Evolutionary conservation across 2,113 vertebrate species (phyloP).

Genomic region (Oryzias melastigma): DNA sequence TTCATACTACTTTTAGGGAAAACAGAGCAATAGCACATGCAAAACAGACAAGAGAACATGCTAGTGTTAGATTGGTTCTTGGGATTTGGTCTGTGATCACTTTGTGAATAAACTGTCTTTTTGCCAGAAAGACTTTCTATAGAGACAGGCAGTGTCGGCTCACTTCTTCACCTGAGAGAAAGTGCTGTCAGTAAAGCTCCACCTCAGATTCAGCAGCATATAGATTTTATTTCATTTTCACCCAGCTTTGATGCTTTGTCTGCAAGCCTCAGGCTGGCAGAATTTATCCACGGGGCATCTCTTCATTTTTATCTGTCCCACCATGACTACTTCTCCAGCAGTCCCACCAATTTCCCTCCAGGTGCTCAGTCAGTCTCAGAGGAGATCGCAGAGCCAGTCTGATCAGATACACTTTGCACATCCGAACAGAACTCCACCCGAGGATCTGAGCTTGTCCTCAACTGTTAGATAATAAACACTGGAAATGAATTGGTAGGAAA

Average conservation of each 20-base stretch:
- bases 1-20: not conserved
- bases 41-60: constrained; percentile 4
- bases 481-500: constrained; percentile 67
- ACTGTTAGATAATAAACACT: constrained; percentile 51
- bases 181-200: constrained; percentile 17
- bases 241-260: constrained; percentile 35
- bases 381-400: constrained; percentile 53
- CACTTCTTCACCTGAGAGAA: constrained; percentile 27
- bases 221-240: constrained; percentile 38
- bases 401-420: constrained; percentile 58
- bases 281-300: constrained; percentile 43
- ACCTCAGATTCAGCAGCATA: constrained; percentile 21
- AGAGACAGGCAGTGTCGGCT: constrained; percentile 21
- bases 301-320: constrained; percentile 38
- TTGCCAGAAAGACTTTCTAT: constrained; percentile 25
- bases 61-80: constrained; percentile 13
- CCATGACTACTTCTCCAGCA: constrained; percentile 29
- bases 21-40: not conserved
- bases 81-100: constrained; percentile 23
- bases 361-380: constrained; percentile 31
- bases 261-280: constrained; percentile 35
- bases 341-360: constrained; percentile 17
- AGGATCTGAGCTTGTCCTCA: constrained; percentile 22
- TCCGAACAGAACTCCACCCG: constrained; percentile 63
- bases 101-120: not conserved